Evolutionary conservation across 2,113 vertebrate species (phyloP).

Genomic region (Crotalus helleri): DNA sequence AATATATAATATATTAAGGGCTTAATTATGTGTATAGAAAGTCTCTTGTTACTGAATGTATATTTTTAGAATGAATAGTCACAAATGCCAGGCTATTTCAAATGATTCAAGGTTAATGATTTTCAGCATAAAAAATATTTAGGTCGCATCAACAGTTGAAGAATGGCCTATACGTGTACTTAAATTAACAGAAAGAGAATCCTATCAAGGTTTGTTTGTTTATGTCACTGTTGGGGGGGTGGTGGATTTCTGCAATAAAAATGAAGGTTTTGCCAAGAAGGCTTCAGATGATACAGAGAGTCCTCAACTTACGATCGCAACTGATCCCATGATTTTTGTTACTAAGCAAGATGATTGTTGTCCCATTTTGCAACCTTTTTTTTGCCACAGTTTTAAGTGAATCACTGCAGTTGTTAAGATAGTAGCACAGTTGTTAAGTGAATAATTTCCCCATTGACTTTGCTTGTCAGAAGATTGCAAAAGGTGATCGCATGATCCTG

Average conservation of each 20-base stretch:
- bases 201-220: background rate
- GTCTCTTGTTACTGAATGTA: background rate
- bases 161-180: background rate
- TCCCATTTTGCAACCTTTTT: background rate
- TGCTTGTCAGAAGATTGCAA: background rate
- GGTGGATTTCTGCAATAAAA: background rate
- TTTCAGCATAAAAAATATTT: background rate
- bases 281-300: background rate
- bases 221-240: background rate
- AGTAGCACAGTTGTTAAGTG: background rate
- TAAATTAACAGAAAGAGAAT: background rate
- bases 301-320: background rate
- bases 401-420: background rate
- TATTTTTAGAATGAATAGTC: background rate
- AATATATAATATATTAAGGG: background rate
- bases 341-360: background rate
- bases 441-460: background rate
- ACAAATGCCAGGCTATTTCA: background rate
- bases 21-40: background rate
- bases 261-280: background rate
- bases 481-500: background rate
- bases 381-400: background rate
- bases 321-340: background rate
- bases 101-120: background rate
- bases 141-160: background rate